Conservation (phyloP, 1,140 invertebrate genomes). For the Yoshiicerus persimilis region DNA sequence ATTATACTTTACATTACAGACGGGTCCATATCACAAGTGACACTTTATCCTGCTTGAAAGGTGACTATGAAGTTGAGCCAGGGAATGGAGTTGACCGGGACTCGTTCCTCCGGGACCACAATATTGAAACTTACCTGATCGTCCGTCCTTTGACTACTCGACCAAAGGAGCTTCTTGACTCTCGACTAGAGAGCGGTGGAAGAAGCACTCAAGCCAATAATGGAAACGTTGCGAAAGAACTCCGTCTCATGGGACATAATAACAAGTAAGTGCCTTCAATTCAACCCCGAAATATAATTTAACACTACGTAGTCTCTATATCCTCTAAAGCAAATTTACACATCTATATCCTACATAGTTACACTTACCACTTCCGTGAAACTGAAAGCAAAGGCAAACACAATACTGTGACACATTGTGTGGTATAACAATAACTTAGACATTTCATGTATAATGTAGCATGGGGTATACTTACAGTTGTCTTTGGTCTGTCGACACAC, state of each 20-base stretch:
- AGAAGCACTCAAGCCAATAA: constrained; percentile 56
- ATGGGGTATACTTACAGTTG: neutral
- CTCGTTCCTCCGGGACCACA: constrained; percentile 83
- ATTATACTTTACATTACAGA: constrained; percentile 60
- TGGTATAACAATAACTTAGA: neutral
- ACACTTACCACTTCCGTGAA: too few species aligned
- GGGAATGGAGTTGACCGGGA: constrained; percentile 81
- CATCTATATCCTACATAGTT: too few species aligned
- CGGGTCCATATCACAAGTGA: constrained; percentile 93
- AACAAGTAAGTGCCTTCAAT: constrained; percentile 64
- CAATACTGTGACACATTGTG: too few species aligned
- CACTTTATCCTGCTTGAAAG: constrained; percentile 78
- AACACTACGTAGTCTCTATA: neutral
- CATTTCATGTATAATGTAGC: neutral
- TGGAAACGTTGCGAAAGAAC: constrained; percentile 80
- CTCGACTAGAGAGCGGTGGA: neutral
- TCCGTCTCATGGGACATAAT: constrained; percentile 83
- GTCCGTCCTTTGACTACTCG: constrained; percentile 54
- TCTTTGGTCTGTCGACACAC: neutral
- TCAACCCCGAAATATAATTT: neutral
- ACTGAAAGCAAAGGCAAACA: too few species aligned
- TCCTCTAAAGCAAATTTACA: too few species aligned
- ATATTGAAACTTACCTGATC: constrained; percentile 90
- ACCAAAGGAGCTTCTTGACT: constrained; percentile 49
- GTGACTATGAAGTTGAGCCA: constrained; percentile 86